These are phyloP conservation scores for Danio kyathit DNA, from an alignment of 2,797 vertebrate genomes.

Conservation along the genomic window DNA sequence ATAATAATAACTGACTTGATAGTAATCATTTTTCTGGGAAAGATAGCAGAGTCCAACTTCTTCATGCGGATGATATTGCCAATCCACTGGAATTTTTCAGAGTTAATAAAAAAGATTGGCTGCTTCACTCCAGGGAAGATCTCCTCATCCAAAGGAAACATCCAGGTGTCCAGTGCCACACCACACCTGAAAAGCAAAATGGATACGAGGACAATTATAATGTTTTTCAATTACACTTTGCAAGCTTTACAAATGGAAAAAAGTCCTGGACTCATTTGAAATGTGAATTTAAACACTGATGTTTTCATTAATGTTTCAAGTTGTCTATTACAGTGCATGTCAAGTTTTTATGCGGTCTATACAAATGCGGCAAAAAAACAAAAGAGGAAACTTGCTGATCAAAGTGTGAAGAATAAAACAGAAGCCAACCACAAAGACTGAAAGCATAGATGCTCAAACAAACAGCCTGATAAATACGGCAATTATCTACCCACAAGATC, in stretches of 20 bases:
- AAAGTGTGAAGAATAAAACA: neutral
- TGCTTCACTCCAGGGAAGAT: slow-evolving; percentile 84
- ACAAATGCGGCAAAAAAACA: neutral
- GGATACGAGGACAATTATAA: neutral
- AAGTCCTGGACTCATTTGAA: no score
- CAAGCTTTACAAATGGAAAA: neutral
- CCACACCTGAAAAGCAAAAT: slow-evolving; percentile 83
- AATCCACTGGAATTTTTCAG: slow-evolving; percentile 91
- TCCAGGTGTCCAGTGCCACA: slow-evolving; percentile 92
- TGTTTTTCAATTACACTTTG: neutral
- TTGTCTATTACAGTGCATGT: neutral
- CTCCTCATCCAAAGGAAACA: slow-evolving; percentile 88
- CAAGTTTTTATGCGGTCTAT: neutral
- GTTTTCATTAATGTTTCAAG: neutral
- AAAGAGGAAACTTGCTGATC: slow-evolving; percentile 23
- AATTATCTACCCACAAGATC: slow-evolving; percentile 12
- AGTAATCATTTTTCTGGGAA: slow-evolving; percentile 94
- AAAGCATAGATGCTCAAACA: neutral
- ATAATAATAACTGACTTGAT: slow-evolving; percentile 80
- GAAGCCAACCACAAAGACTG: neutral
- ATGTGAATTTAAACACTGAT: neutral
- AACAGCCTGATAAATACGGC: neutral
- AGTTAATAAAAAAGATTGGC: slow-evolving; percentile 96
- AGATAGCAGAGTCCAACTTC: slow-evolving; percentile 79
- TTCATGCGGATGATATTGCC: slow-evolving; percentile 87